Evolutionary conservation across 92 coral and sea anemone species (phyloP), one percentile per base, ranked within the genome.

Genomic region (Phenganax subtilis): DNA sequence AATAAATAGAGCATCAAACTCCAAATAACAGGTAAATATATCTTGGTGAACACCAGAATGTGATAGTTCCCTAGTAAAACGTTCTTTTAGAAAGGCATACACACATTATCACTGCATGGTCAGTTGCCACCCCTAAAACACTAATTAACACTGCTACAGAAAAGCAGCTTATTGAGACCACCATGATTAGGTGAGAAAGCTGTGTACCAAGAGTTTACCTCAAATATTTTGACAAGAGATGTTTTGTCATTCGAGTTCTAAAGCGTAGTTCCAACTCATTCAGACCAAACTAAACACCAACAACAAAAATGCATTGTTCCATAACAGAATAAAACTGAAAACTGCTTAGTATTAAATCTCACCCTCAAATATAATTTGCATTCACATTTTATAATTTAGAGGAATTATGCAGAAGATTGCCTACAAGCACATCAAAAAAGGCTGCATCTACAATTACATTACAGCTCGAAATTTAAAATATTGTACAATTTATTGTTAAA

Each of bases 181-280:
- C 25, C 25, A 37, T 37, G 47, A 37, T 37, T 1, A 37, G 5
- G 47, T 37, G 47, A 5, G 47, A 37, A 2, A 37, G 47, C 47
- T 37, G 12, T 56, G n/a, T 27, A 14, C 56, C 20, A 9, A n/a
- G 54, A 51, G 8, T 57, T 77, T 82, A 93, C 98, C 89, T 94
- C 29, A 94, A 86, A 60, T 94, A 94, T 82, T 94, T 80, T 9
- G 84, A 88, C 63, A 89, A 87, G 58, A 94, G 88, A 84, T 94
- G 90, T 52, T 87, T 80, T 0, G 98, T 94, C 72, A 94, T 81
- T 67, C 97, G 82, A 53, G 93, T 87, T 53, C 98, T 88, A 80
- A 92, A 92, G 75, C 92, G 87, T 80, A 94, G 81, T 76, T 90
- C 89, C 27, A 94, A 87, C 82, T 92, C 97, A 82, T 88, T 94